Conservation (phyloP, 2,888 invertebrate genomes). For the Orthosia gothica region DNA sequence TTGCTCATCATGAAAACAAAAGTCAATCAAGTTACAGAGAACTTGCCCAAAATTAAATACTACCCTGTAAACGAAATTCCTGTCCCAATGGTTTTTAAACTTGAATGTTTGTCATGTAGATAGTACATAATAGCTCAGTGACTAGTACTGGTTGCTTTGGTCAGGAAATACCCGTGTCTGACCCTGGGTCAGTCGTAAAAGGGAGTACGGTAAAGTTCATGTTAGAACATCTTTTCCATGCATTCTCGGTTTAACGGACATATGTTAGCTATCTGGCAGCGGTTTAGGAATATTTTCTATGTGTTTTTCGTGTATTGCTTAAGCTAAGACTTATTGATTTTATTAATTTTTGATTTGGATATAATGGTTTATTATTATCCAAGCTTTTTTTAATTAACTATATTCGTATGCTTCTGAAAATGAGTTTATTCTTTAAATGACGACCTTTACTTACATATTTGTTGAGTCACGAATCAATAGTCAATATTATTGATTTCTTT, state of each 20-base stretch:
- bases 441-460: not conserved
- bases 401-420: not conserved
- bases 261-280: constrained; percentile 2
- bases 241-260: constrained; percentile 25
- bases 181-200: constrained; percentile 54
- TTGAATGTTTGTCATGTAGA: constrained; percentile 4
- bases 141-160: constrained; percentile 17
- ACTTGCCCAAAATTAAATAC: too few species aligned
- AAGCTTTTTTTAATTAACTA: not conserved
- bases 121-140: constrained; percentile 16
- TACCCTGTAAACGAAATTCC: not conserved
- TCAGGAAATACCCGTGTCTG: constrained; percentile 35
- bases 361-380: not conserved
- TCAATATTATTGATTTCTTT: not conserved
- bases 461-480: not conserved
- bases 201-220: constrained; percentile 26
- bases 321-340: not conserved
- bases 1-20: too few species aligned
- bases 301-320: not conserved
- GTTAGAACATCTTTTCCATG: constrained; percentile 34
- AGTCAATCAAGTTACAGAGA: too few species aligned
- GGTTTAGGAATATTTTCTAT: not conserved
- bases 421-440: not conserved
- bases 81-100: not conserved
- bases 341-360: not conserved